Percentiles rank a stretch among this genome's conserved stretches.
These are phyloP conservation scores for Xanthorhoe spadicearia DNA, from an alignment of 2,888 invertebrate genomes.

Conservation along the genomic window DNA sequence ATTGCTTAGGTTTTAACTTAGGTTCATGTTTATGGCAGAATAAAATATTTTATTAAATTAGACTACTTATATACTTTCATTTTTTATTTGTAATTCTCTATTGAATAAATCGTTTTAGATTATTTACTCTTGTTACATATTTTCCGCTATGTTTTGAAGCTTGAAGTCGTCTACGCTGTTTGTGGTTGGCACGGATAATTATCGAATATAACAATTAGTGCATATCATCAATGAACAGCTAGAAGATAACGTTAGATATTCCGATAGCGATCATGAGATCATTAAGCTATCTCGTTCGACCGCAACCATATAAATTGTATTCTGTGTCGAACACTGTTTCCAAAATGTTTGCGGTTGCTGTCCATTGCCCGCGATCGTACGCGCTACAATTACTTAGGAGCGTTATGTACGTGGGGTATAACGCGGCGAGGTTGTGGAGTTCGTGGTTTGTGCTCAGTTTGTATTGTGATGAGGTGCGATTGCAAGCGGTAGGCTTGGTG, in stretches of 20 bases:
- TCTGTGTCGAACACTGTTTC: constrained; percentile 56
- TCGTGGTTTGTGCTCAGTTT: constrained; percentile 36
- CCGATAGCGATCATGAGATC: constrained; percentile 58
- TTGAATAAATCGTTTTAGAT: background rate
- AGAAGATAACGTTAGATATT: constrained; percentile 54
- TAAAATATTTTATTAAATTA: no score
- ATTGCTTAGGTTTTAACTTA: no score
- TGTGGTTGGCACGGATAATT: constrained; percentile 44
- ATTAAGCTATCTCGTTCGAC: constrained; percentile 69
- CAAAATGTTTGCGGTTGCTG: constrained; percentile 71
- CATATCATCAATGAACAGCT: constrained; percentile 55
- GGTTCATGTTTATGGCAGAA: no score
- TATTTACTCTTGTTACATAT: background rate
- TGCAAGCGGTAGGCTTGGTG: constrained; percentile 59
- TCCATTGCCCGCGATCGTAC: constrained; percentile 65
- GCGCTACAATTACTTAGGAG: constrained; percentile 61
- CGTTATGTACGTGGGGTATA: constrained; percentile 53
- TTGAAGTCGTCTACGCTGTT: constrained; percentile 25
- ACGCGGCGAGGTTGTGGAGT: constrained; percentile 57
- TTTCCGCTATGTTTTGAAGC: background rate
- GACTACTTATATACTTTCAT: no score
- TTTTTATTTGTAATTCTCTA: background rate
- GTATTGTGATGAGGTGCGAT: constrained; percentile 43
- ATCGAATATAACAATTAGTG: constrained; percentile 56
- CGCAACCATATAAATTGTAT: constrained; percentile 49